phyloP scores from a whole-genome alignment of 2,113 vertebrate species.

The Barnardius zonarius region DNA sequence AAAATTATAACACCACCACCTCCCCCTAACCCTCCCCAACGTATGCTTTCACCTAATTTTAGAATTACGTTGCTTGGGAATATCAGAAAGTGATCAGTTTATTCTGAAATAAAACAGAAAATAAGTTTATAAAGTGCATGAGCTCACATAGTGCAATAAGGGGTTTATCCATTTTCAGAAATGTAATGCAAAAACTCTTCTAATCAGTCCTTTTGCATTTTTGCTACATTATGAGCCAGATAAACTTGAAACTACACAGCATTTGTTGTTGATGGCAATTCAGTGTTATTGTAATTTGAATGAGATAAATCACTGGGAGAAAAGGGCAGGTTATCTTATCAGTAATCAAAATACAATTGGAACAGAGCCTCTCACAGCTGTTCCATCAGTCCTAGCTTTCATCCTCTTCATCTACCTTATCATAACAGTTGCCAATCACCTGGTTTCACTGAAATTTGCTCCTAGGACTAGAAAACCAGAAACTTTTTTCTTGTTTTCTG shows the following conservation, averaged over 20 bases:
- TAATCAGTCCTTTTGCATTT: constrained; percentile 2
- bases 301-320: constrained; percentile 41
- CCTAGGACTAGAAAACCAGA: neutral
- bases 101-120: neutral
- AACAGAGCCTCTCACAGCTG: constrained; percentile 56
- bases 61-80: neutral
- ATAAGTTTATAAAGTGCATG: neutral
- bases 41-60: neutral
- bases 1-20: neutral
- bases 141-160: neutral
- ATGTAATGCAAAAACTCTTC: neutral
- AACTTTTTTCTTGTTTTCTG: neutral
- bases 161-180: constrained; percentile 21
- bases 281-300: constrained; percentile 53
- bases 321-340: constrained; percentile 59
- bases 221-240: neutral
- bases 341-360: constrained; percentile 61
- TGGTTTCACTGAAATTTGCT: neutral
- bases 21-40: neutral
- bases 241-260: constrained; percentile 39
- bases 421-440: constrained; percentile 56
- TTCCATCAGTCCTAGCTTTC: constrained; percentile 57
- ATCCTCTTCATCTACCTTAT: constrained; percentile 35
- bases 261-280: constrained; percentile 54
- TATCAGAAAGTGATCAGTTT: neutral